A percentile compares a stretch with the other conserved stretches of the same genome.
phyloP scores from a whole-genome alignment of 2,888 invertebrate genomes.

The Lasioglossum pauxillum region DNA sequence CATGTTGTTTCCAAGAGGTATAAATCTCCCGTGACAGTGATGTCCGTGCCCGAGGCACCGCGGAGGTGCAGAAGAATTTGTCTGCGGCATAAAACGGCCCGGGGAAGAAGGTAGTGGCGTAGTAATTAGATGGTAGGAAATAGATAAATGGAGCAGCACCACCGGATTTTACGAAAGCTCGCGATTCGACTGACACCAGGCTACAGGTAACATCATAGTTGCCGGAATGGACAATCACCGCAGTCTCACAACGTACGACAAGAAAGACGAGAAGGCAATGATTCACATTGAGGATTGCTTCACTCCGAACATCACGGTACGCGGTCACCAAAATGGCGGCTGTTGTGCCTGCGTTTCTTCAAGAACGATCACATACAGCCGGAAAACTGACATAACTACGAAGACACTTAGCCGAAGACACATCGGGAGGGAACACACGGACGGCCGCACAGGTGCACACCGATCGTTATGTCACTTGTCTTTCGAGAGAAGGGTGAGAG shows the following conservation, averaged over 20 bases:
- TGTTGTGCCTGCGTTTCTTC: conserved; percentile 26
- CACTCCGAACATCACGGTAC: conserved; percentile 14
- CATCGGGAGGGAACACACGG: conserved; percentile 2
- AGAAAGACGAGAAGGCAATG: background rate
- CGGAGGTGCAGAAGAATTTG: conserved; percentile 61
- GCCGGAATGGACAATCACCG: background rate
- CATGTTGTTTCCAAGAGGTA: conserved; percentile 64
- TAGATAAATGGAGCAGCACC: conserved; percentile 8
- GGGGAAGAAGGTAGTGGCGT: conserved; percentile 55
- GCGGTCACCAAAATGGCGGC: conserved; percentile 71
- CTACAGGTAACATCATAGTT: background rate
- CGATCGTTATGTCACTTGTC: conserved; percentile 20
- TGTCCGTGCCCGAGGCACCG: conserved; percentile 71
- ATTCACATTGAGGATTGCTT: background rate
- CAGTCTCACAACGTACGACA: background rate
- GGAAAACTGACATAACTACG: background rate
- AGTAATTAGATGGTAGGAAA: conserved; percentile 71
- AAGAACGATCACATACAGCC: conserved; percentile 34
- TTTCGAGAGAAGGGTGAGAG: background rate
- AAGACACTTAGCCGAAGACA: background rate
- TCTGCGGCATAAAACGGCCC: conserved; percentile 48
- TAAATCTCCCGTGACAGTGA: conserved; percentile 81
- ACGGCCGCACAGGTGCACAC: conserved; percentile 19
- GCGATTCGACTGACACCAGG: background rate
- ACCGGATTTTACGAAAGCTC: background rate